Conservation (phyloP, 2,888 invertebrate genomes). For the Seira ritae region DNA sequence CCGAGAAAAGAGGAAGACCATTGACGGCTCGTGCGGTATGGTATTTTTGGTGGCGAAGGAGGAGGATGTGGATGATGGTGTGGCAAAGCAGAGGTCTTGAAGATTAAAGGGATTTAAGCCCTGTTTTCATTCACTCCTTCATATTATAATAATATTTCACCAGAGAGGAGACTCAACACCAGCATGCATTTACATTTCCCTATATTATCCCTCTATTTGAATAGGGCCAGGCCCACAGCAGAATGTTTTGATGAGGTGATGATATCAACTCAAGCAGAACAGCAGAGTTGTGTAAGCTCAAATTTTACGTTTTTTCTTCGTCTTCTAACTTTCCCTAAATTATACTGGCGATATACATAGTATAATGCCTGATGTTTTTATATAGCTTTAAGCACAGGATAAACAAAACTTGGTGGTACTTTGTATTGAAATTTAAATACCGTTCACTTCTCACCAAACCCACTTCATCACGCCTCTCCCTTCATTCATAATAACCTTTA, state of each 20-base stretch:
- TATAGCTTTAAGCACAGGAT: neutral
- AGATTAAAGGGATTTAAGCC: conserved; percentile 57
- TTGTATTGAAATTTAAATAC: conserved; percentile 54
- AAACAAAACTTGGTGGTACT: conserved; percentile 16
- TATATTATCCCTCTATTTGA: conserved; percentile 10
- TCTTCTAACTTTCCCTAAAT: conserved; percentile 12
- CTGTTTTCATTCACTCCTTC: conserved; percentile 48
- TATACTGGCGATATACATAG: neutral
- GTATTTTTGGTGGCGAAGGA: conserved; percentile 17
- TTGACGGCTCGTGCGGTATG: conserved; percentile 29
- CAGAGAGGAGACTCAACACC: neutral
- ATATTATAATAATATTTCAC: conserved; percentile 22
- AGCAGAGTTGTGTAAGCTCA: conserved; percentile 19
- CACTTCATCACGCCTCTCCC: conserved; percentile 32
- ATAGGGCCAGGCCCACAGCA: neutral
- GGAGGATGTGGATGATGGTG: conserved; percentile 36
- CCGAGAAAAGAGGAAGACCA: conserved; percentile 14
- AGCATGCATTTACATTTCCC: too few relatives aligned
- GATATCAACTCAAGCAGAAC: conserved; percentile 38
- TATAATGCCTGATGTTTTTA: neutral
- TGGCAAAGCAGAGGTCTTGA: conserved; percentile 48
- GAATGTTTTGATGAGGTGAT: conserved; percentile 33
- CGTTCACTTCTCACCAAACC: conserved; percentile 37
- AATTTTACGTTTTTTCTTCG: conserved; percentile 17
- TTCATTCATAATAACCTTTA: conserved; percentile 31